These are phyloP conservation scores for Pteronotus mesoamericanus DNA, from an alignment of 2,797 vertebrate species.

Conservation along the genomic window DNA sequence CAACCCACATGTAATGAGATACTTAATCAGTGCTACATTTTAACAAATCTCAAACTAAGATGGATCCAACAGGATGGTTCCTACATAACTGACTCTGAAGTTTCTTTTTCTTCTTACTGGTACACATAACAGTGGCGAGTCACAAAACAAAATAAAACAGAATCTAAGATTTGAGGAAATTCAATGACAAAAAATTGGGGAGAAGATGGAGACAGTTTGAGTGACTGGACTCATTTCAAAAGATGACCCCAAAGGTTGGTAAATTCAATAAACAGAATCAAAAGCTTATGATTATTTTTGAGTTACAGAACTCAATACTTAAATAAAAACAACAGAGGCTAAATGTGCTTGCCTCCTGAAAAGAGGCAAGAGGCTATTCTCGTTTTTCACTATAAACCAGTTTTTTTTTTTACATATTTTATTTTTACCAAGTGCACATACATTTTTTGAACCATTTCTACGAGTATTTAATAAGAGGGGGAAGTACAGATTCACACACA, in stretches of 20 bases:
- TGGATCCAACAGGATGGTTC: background rate
- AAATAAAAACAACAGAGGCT: background rate
- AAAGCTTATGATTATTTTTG: background rate
- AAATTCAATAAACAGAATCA: background rate
- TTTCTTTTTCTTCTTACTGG: background rate
- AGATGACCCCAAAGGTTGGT: background rate
- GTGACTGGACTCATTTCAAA: slow-evolving; percentile 8
- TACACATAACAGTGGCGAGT: background rate
- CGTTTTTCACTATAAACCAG: background rate
- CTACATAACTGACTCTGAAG: background rate
- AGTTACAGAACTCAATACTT: background rate
- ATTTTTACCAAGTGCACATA: background rate
- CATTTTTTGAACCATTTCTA: background rate
- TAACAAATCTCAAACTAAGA: background rate
- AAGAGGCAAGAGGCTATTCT: background rate
- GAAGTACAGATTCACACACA: background rate
- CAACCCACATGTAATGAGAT: background rate
- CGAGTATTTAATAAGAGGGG: background rate
- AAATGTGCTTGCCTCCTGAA: background rate
- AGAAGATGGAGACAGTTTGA: background rate
- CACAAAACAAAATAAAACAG: background rate
- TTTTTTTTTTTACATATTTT: background rate
- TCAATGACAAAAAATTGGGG: background rate
- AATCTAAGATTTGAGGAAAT: slow-evolving; percentile 19
- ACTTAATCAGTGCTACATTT: background rate